Percentiles rank a stretch among this genome's conserved stretches.
These are phyloP conservation scores for Garrulus glandarius DNA, from an alignment of 2,797 vertebrate genomes.

Conservation along the genomic window DNA sequence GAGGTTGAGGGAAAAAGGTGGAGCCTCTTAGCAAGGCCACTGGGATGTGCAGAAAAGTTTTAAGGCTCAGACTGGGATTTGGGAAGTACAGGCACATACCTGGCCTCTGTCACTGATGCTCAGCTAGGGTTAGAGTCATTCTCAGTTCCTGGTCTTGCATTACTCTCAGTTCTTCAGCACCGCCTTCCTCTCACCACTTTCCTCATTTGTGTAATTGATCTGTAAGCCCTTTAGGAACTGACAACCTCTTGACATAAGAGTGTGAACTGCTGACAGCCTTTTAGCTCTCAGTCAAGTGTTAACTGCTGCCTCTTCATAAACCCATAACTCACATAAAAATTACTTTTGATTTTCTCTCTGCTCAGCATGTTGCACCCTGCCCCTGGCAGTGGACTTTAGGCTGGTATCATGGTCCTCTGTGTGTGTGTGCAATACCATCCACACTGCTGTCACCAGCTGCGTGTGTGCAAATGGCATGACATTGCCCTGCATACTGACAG, in stretches of 20 bases:
- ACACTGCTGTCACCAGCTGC: accelerated
- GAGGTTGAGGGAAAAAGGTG: not conserved
- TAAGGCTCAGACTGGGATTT: not conserved
- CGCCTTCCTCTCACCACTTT: not conserved
- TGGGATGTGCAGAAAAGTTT: not conserved
- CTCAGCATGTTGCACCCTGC: not conserved
- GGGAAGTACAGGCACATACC: not conserved
- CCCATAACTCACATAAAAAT: not conserved
- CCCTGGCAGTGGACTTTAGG: not conserved
- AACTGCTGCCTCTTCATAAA: not conserved
- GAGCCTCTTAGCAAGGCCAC: not conserved
- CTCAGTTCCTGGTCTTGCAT: not conserved
- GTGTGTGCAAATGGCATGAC: not conserved
- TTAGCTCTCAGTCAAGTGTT: not conserved
- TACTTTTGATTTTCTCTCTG: not conserved
- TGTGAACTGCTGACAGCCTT: not conserved
- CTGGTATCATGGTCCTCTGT: accelerated
- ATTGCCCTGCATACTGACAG: not conserved
- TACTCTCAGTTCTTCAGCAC: not conserved
- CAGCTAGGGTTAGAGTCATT: not conserved
- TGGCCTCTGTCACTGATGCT: not conserved
- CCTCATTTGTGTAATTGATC: not conserved
- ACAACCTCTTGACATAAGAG: not conserved
- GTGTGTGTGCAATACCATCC: not conserved
- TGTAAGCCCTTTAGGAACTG: not conserved